Evolutionary conservation across 1,140 invertebrate species (phyloP), one percentile per base, ranked within the genome.

Genomic region (Argopecten irradians): DNA sequence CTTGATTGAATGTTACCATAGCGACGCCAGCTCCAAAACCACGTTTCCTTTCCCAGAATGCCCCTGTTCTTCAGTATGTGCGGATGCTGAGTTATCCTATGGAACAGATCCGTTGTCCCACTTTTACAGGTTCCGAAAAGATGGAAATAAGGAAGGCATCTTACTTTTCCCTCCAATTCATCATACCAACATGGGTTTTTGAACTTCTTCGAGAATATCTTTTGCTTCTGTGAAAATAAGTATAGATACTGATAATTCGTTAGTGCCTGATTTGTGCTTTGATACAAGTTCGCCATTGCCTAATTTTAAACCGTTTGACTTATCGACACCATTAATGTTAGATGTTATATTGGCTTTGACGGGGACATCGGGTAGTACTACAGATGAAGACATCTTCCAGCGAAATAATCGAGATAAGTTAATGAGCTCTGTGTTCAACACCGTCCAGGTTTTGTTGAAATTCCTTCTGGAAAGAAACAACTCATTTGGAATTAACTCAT

Each of bases 171-270:
- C 14, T 87, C 22, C 11, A 35, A 39, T 86, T 33, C 84, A 43
- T 92, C 84, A 84, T 91, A 89, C 93, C 93, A 94, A 87, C 93
- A 94, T 0, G 93, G 93, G 85, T 94, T 94, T 87, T 93, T 93
- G 88, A 88, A 94, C 83, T 92, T 84, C 5, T 87, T 43, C 32
- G 92, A 85, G 84, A 91, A 93, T 32, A 34, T 55, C 34, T 90
- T 92, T 83, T 83, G 83, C 32, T 90, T 88, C 93, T 93, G 87
- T 33, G 89, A 89, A 19, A 46, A n/a, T n/a, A 55, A 46, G 11
- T 28, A 22, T 87, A 36, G 28, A 32, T 86, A 55, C 8, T 34
- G 22, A 32, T 86, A 39, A 11, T n/a, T 19, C 85, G n/a, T n/a
- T n/a, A n/a, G n/a, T n/a, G n/a, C n/a, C n/a, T n/a, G n/a, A n/a